phyloP scores from a whole-genome alignment of 1,140 invertebrate species.

The Protaetia brevitarsis region DNA sequence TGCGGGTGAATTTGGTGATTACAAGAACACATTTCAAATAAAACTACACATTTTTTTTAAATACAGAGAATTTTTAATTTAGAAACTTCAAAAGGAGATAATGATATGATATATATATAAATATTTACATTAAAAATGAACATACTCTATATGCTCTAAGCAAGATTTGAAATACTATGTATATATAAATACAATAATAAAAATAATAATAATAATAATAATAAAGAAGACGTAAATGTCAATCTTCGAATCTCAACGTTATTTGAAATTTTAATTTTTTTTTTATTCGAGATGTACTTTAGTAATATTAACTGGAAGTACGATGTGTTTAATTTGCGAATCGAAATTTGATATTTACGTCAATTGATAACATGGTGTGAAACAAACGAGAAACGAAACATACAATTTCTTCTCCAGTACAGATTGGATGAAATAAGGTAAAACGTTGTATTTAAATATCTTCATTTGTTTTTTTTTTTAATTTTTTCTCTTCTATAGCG shows the following conservation, averaged over 20 bases:
- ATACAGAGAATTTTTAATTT: constrained; percentile 54
- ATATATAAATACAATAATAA: constrained; percentile 39
- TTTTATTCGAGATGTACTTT: not conserved
- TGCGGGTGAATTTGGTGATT: no score
- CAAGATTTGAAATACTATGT: constrained; percentile 33
- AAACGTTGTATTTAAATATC: constrained; percentile 13
- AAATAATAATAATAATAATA: constrained; percentile 24
- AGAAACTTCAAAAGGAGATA: constrained; percentile 51
- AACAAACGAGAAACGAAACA: constrained; percentile 13
- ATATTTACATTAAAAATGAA: constrained; percentile 49
- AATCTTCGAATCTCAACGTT: not conserved
- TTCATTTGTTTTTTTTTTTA: constrained; percentile 10
- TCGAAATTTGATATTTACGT: not conserved
- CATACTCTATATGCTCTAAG: constrained; percentile 39
- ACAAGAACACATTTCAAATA: no score
- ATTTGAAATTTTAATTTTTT: not conserved
- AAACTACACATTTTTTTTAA: constrained; percentile 34
- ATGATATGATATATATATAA: constrained; percentile 51
- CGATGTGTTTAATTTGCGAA: not conserved
- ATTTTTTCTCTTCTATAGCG: constrained; percentile 11
- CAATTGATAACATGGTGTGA: not conserved
- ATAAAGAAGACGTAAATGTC: not conserved
- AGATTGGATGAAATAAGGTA: not conserved
- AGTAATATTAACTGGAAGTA: no score
- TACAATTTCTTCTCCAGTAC: no score